Conservation (phyloP, 92 coral and sea anemone genomes). For the Montipora capitata region DNA sequence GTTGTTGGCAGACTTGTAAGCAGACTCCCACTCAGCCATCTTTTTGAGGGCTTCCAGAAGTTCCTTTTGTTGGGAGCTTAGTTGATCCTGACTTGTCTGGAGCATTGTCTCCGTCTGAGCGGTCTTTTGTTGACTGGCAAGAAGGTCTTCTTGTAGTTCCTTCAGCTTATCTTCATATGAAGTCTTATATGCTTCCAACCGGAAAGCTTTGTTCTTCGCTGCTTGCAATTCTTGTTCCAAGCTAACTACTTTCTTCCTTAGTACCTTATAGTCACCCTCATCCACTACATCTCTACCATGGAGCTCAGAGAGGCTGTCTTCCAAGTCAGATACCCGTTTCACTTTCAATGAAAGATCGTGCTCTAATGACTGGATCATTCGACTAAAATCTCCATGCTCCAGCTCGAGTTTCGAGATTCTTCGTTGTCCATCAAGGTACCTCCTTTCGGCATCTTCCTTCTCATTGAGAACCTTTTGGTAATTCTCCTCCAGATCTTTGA, state of each 20-base stretch:
- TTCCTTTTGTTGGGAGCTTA: constrained; percentile 88
- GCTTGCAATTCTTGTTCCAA: constrained; percentile 94
- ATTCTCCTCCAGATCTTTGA: constrained; percentile 89
- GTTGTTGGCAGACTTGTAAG: constrained; percentile 86
- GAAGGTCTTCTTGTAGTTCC: constrained; percentile 89
- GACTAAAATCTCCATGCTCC: constrained; percentile 85
- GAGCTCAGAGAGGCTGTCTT: constrained; percentile 84
- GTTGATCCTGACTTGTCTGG: constrained; percentile 88
- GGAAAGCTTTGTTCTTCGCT: constrained; percentile 88
- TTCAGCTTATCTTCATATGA: constrained; percentile 96
- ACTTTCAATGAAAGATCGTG: constrained; percentile 91
- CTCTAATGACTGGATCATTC: constrained; percentile 87
- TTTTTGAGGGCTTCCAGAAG: constrained; percentile 90
- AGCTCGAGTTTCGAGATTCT: constrained; percentile 88
- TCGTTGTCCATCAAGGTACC: constrained; percentile 85
- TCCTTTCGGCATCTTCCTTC: constrained; percentile 92
- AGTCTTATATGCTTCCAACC: constrained; percentile 96
- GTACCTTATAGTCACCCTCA: constrained; percentile 86
- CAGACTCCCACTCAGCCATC: constrained; percentile 92
- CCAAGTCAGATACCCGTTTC: constrained; percentile 89
- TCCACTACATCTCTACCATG: constrained; percentile 98
- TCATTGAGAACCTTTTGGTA: constrained; percentile 89
- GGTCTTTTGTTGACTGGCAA: constrained; percentile 90
- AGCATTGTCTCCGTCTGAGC: constrained; percentile 89
- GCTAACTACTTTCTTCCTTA: constrained; percentile 89